Conservation (phyloP, 2,888 invertebrate genomes). For the Ophion slaviceki region DNA sequence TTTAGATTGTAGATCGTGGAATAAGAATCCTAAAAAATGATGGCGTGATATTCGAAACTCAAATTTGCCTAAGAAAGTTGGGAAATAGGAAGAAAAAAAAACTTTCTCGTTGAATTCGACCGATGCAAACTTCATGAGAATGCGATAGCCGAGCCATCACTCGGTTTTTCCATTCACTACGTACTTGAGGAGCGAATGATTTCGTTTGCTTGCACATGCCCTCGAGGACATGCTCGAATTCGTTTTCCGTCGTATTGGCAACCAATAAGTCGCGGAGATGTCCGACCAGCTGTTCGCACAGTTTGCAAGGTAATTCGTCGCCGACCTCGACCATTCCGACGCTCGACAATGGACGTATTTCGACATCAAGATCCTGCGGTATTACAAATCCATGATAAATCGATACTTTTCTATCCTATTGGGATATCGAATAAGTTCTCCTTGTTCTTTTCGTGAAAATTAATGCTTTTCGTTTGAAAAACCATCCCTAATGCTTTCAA, state of each 20-base stretch:
- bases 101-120: too few relatives aligned
- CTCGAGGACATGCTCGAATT: constrained; percentile 91
- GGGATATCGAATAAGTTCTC: too few relatives aligned
- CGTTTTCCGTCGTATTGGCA: constrained; percentile 93
- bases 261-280: constrained; percentile 92
- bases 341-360: constrained; percentile 85
- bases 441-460: too few relatives aligned
- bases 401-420: too few relatives aligned
- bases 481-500: too few relatives aligned
- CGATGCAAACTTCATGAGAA: too few relatives aligned
- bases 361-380: constrained; percentile 82
- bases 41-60: too few relatives aligned
- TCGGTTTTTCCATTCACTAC: constrained; percentile 18
- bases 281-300: constrained; percentile 92
- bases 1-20: too few relatives aligned
- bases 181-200: constrained; percentile 87
- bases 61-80: too few relatives aligned
- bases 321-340: constrained; percentile 85
- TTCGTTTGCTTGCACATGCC: constrained; percentile 93
- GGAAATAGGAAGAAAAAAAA: too few relatives aligned
- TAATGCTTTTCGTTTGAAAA: too few relatives aligned
- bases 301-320: constrained; percentile 91
- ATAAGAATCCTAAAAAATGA: too few relatives aligned
- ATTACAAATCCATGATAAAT: constrained; percentile 11
- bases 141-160: not conserved